Base-by-base conservation (phyloP, 2,888 invertebrate genomes). In the Dichetophora obliterata region DNA sequence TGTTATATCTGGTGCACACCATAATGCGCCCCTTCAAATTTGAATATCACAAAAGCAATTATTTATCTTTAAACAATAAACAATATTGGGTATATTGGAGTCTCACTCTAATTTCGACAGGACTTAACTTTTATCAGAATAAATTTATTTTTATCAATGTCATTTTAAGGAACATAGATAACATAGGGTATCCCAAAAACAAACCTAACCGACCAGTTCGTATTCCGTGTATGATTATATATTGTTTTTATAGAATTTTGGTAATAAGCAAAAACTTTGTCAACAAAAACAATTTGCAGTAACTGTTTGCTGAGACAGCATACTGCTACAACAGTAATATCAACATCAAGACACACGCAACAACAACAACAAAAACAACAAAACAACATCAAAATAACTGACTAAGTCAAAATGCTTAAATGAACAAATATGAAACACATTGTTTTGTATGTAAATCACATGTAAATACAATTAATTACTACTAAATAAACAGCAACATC, bases 381-480 rank as follows among this genome's bases (percentile, higher is more conserved):
- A 31, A n/a, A n/a, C n/a, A n/a, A n/a, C n/a, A n/a, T n/a, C n/a
- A n/a, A n/a, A n/a, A n/a, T n/a, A n/a, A n/a, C n/a, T n/a, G 27
- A 9, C 52, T 31, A 63, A 34, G 63, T 63, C 63, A 63, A 63
- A 68, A 24, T 50, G 48, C 48, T 68, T 50, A 48, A 68, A 68
- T 14, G 27, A 50, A 48, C 43, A 63, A 65, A 68, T 68, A 68
- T 68, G 50, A 68, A 68, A 68, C 68, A 68, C 52, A 68, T 68
- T 68, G 48, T 68, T 68, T 50, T 50, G 50, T 50, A 50, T 68
- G 50, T 50, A 68, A 68, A 68, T 48, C 68, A 50, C 68, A 68
- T 68, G 68, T 68, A 68, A 68, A 68, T 68, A 68, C 68, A 68
- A 68, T 68, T 68, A 68, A 68, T 48, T 68, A 68, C 68, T 50